A percentile compares a stretch with the other conserved stretches of the same genome.
Evolutionary conservation across 2,888 invertebrate genomes (phyloP).

Genomic region (Mycalesis mineus): DNA sequence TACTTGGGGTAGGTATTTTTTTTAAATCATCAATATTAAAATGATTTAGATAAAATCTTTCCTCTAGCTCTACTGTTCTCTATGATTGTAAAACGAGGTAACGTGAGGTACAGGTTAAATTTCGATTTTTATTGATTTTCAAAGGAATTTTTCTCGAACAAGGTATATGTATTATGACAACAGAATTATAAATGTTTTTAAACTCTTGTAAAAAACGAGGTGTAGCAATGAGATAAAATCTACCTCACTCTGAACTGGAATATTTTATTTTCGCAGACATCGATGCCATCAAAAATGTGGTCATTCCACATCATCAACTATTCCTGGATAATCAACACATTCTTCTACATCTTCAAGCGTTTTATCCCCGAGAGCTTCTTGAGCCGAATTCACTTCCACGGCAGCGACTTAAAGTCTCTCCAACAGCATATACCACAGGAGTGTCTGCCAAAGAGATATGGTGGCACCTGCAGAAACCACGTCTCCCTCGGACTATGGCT

Average conservation of each 20-base stretch:
- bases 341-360: conserved; percentile 86
- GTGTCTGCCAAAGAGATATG: conserved; percentile 54
- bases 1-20: conserved; percentile 54
- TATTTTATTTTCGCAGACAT: conserved; percentile 60
- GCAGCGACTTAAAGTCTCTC: conserved; percentile 57
- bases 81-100: no score
- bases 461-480: conserved; percentile 76
- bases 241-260: no score
- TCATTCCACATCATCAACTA: conserved; percentile 87
- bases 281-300: conserved; percentile 81
- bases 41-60: no score
- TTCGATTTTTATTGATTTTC: no score
- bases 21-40: not conserved
- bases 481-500: conserved; percentile 77
- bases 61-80: no score
- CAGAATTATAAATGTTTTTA: no score
- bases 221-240: no score
- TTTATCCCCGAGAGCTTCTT: conserved; percentile 82
- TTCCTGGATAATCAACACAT: conserved; percentile 87
- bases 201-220: no score
- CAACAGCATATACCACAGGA: conserved; percentile 53
- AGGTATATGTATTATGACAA: no score
- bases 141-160: no score
- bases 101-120: no score
- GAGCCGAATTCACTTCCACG: conserved; percentile 66